Evolutionary conservation across 2,888 invertebrate genomes (phyloP), one percentile per base, ranked within the genome.

Genomic region (Lasiommata megera): DNA sequence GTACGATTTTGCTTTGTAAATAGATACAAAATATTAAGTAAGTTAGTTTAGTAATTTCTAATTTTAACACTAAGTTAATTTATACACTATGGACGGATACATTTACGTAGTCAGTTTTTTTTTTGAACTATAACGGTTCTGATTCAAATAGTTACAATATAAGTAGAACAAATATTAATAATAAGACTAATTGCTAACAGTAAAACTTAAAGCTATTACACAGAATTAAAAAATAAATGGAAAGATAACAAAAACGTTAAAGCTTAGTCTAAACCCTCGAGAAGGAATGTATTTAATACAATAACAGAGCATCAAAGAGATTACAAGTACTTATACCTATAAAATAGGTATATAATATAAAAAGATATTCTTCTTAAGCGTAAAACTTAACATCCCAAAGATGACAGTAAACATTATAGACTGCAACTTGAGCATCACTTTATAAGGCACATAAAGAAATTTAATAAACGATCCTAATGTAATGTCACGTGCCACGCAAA

Each of bases 231-330:
- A 47, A 48, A 48, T 11, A 23, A 50, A 18, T 37, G 11, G 23
- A 50, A 50, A 38, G 38, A 38, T 53, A 52, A 56, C 54, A 54
- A 58, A 58, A 59, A 51, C 46, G 50, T 61, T 58, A 63, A 58
- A 61, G 55, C 63, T 63, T 56, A 63, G 36, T 54, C 54, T 63
- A 63, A 51, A 56, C 44, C 37, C 37, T 54, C 31, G 54, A 66
- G 61, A 71, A 70, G 71, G 72, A 75, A 74, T 76, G 76, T 76
- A 77, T 76, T 76, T 73, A 36, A 77, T 79, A 79, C 77, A 77
- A 69, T 62, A 71, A 71, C 67, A 71, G 69, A 43, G 14, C 18
- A 11, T 12, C 48, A 53, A 54, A 68, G 68, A 62, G 61, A 72
- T 54, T 54, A 50, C 8, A 38, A 54, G 34, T 34, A 52, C 11